Conservation (phyloP, 2,113 vertebrate species). For the Dasyprocta punctata region DNA sequence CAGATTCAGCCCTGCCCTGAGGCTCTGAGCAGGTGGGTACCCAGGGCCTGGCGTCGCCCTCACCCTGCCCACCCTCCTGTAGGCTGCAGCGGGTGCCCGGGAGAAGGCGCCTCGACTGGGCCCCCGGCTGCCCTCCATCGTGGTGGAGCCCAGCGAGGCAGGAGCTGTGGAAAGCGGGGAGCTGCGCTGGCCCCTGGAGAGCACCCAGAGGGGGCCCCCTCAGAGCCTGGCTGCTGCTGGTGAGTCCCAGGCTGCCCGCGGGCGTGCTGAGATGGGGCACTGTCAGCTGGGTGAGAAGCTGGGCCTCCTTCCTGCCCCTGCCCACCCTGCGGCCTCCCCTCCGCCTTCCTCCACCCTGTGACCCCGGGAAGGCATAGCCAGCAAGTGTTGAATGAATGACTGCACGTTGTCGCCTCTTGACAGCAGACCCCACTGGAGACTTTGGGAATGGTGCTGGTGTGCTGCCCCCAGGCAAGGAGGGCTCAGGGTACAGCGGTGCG, state of each 20-base stretch:
- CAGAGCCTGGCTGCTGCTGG: constrained; percentile 37
- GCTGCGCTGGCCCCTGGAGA: constrained; percentile 77
- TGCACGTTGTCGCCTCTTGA: too few relatives aligned
- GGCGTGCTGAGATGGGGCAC: not conserved
- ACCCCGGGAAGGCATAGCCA: fast-evolving
- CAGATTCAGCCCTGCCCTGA: not conserved
- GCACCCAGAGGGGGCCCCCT: not conserved
- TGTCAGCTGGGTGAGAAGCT: too few relatives aligned
- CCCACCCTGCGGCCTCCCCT: too few relatives aligned
- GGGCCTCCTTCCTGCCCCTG: not conserved
- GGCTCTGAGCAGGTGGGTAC: not conserved
- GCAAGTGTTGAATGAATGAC: not conserved
- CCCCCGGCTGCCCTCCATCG: constrained; percentile 73
- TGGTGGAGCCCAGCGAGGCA: constrained; percentile 71
- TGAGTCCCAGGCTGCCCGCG: not conserved
- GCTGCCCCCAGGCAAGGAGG: not conserved
- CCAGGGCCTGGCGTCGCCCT: not conserved
- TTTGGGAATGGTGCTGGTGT: fast-evolving
- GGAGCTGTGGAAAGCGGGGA: constrained; percentile 75
- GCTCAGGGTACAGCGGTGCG: fast-evolving
- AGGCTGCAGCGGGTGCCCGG: not conserved
- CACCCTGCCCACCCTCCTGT: not conserved
- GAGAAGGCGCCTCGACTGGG: constrained; percentile 52
- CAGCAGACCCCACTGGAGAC: too few relatives aligned
- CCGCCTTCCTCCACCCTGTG: not conserved